These are phyloP conservation scores for Hyperopisus bebe DNA, from an alignment of 2,113 vertebrate genomes.

Conservation along the genomic window DNA sequence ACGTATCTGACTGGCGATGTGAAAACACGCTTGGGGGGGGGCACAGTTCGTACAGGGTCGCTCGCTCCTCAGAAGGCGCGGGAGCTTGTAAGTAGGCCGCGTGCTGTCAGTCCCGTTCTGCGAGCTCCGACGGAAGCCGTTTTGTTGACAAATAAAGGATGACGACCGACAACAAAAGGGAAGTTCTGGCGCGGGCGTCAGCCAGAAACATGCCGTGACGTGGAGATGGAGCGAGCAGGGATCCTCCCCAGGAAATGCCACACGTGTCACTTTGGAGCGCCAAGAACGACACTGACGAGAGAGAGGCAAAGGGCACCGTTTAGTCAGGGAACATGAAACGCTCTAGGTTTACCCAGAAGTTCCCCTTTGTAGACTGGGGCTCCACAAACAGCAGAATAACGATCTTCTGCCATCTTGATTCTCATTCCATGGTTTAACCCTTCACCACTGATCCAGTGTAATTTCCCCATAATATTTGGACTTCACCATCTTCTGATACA, in stretches of 20 bases:
- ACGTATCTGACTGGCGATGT: constrained; percentile 35
- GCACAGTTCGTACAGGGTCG: constrained; percentile 33
- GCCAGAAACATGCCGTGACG: not conserved
- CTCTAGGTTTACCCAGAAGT: not conserved
- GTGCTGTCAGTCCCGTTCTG: constrained; percentile 30
- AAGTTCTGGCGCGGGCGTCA: constrained; percentile 40
- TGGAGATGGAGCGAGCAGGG: not conserved
- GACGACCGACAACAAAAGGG: constrained; percentile 27
- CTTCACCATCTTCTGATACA: not conserved
- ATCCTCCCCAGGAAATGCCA: not conserved
- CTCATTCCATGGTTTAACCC: not conserved
- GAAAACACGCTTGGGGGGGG: constrained; percentile 22
- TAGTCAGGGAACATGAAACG: constrained; percentile 5
- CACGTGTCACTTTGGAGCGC: not conserved
- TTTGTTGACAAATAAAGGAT: constrained; percentile 8
- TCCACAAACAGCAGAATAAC: not conserved
- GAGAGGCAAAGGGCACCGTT: not conserved
- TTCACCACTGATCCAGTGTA: not conserved
- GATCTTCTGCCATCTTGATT: not conserved
- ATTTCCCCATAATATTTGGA: not conserved
- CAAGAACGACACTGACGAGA: not conserved
- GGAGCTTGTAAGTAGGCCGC: constrained; percentile 39
- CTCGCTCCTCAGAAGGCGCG: constrained; percentile 35
- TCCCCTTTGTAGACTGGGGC: not conserved
- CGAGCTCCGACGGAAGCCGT: constrained; percentile 19